Evolutionary conservation across 2,888 invertebrate genomes (phyloP), one percentile per base, ranked within the genome.

Genomic region (Marasmarcha lunaedactyla): DNA sequence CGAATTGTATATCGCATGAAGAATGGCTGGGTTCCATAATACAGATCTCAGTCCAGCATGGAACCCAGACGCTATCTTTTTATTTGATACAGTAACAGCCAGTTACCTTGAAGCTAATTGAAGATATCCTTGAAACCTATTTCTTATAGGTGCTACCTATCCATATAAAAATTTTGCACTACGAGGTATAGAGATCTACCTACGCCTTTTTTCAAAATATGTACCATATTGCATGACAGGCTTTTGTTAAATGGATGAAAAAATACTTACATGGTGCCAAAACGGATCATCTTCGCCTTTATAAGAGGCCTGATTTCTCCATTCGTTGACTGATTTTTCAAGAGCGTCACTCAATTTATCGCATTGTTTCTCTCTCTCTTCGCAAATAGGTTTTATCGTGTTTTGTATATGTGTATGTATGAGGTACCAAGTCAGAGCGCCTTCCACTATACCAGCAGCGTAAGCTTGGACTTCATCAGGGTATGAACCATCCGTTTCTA

Each of bases 401-500:
- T 95, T 95, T 55, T 87, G 83, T 86, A 93, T 91, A 59, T 93
- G 91, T 55, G 89, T 88, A 63, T 90, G 88, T 49, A 95, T 93
- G 41, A 92, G 83, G 45, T 89, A 89, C 88, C 90, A 90, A 7
- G 95, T 93, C 2, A 94, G 68, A 14, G 89, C 89, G 0, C 94
- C 95, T 68, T 96, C 95, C 0, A 92, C 85, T 33, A 92, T 84
- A 3, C 96, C 96, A 1, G 95, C 95, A 1, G 92, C 90, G 65
- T 90, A 94, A 0, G 94, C 94, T 76, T 95, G 95, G 34, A 91
- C 86, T 52, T 87, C 87, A 63, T 95, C 94, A 1, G 89, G 87
- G 66, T 89, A 92, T 2, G 85, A 83, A 14, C 85, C 79, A 50
- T 90, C 89, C 1, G 94, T 93, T 72, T 92, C 89, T 35, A 95